These are phyloP conservation scores for Parasteatoda lunata DNA, from an alignment of 2,888 invertebrate species.

Conservation along the genomic window DNA sequence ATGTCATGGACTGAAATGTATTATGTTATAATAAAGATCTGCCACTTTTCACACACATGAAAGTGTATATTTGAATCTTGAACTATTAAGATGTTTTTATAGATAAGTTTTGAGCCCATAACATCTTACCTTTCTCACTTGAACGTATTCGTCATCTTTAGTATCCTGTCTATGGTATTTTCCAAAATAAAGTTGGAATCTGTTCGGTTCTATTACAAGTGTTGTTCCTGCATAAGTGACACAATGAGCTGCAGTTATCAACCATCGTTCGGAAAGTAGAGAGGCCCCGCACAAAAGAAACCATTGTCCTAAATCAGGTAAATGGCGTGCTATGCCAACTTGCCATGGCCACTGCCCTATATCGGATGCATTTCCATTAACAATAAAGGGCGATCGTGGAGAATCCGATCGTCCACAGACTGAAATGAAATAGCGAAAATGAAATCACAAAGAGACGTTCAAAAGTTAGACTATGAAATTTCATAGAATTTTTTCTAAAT, in stretches of 20 bases:
- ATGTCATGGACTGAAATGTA: no score
- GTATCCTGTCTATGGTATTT: slow-evolving; percentile 70
- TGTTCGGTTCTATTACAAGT: slow-evolving; percentile 43
- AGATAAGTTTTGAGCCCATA: no score
- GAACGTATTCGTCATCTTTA: slow-evolving; percentile 69
- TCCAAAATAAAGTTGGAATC: slow-evolving; percentile 70
- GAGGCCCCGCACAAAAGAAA: slow-evolving; percentile 69
- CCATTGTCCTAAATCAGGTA: slow-evolving; percentile 61
- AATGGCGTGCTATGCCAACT: slow-evolving; percentile 64
- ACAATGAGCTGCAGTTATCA: slow-evolving; percentile 71
- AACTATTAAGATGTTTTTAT: no score
- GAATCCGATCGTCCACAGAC: slow-evolving; percentile 70
- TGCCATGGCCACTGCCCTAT: slow-evolving; percentile 71
- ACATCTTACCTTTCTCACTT: slow-evolving; percentile 64
- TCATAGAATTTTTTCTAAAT: no score
- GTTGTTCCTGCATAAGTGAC: slow-evolving; percentile 64
- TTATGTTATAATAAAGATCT: no score
- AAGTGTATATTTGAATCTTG: no score
- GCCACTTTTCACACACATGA: no score
- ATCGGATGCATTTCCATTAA: slow-evolving; percentile 69
- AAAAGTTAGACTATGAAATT: no score
- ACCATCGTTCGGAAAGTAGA: slow-evolving; percentile 69
- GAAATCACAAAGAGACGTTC: no score
- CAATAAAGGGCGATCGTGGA: slow-evolving; percentile 70
- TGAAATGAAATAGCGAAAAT: slow-evolving; percentile 8